Conservation (phyloP, 2,888 invertebrate genomes). For the Cryptus armator region DNA sequence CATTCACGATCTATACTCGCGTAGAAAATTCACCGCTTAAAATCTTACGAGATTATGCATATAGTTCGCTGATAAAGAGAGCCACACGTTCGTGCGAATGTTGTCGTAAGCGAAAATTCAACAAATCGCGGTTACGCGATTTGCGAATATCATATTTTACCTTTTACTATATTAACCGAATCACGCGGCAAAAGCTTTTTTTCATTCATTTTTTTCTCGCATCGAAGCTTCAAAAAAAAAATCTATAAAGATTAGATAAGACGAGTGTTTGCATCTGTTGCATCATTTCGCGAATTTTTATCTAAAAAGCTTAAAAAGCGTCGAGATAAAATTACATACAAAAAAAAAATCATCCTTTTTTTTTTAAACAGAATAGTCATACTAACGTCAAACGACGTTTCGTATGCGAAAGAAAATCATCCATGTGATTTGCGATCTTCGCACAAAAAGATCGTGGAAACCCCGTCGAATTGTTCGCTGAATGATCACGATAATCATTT, state of each 20-base stretch:
- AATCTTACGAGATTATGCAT: slow-evolving; percentile 13
- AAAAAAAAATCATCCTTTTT: neutral
- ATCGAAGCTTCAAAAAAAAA: slow-evolving; percentile 4
- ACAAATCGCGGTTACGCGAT: neutral
- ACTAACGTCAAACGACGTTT: slow-evolving; percentile 12
- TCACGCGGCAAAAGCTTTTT: slow-evolving; percentile 16
- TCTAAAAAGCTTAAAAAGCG: neutral
- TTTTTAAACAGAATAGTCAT: slow-evolving; percentile 29
- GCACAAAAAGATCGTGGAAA: neutral
- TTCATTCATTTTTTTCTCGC: neutral
- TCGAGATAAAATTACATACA: no score
- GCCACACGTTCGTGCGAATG: neutral
- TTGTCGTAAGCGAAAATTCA: neutral
- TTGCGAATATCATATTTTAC: neutral
- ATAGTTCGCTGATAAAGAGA: slow-evolving; percentile 52
- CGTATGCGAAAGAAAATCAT: slow-evolving; percentile 47
- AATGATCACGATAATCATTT: slow-evolving; percentile 69
- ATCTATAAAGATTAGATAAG: slow-evolving; percentile 54
- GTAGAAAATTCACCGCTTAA: slow-evolving; percentile 35
- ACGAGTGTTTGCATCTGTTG: slow-evolving; percentile 24
- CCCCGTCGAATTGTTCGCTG: slow-evolving; percentile 60
- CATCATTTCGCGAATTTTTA: neutral
- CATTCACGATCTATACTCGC: neutral
- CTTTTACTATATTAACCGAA: neutral
- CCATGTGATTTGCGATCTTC: slow-evolving; percentile 43